Evolutionary conservation across 2,797 vertebrate genomes (phyloP).

Genomic region (Scarus forsteni): DNA sequence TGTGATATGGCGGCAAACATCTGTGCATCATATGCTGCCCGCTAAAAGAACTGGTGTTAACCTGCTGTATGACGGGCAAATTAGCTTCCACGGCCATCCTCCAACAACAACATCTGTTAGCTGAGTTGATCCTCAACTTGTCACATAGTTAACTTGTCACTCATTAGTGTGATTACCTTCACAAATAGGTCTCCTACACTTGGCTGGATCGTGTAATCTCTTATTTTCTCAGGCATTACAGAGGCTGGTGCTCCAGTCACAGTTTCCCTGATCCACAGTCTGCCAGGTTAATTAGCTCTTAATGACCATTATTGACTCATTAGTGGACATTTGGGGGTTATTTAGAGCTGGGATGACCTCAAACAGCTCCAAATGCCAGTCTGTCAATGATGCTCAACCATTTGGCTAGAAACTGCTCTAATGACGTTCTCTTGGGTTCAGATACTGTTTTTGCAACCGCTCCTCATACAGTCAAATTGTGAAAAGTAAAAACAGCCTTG

Average conservation of each 20-base stretch:
- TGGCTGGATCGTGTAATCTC: conserved; percentile 80
- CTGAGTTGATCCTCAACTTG: conserved; percentile 81
- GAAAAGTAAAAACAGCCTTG: conserved; percentile 67
- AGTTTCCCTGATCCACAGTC: conserved; percentile 86
- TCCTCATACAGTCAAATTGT: no score
- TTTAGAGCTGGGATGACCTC: conserved; percentile 90
- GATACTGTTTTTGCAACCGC: conserved; percentile 87
- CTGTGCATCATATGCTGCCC: conserved; percentile 5
- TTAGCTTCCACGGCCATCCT: conserved; percentile 82
- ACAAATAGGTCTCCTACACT: conserved; percentile 86
- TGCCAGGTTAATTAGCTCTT: conserved; percentile 94
- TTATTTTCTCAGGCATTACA: conserved; percentile 89
- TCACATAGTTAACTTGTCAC: conserved; percentile 94
- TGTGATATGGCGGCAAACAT: conserved; percentile 32
- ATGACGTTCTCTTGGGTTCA: conserved; percentile 87
- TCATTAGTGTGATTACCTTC: conserved; percentile 81
- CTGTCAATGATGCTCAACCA: conserved; percentile 86
- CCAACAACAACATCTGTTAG: conserved; percentile 74
- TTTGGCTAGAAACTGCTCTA: conserved; percentile 46
- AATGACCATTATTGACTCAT: conserved; percentile 97
- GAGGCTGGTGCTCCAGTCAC: conserved; percentile 82
- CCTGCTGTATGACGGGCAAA: conserved; percentile 53
- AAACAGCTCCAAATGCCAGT: conserved; percentile 91
- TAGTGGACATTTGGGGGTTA: conserved; percentile 91
- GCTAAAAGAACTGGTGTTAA: conserved; percentile 40